A percentile compares a stretch with the other conserved stretches of the same genome.
phyloP scores from a whole-genome alignment of 1,140 invertebrate species.

The Elymnias hypermnestra region DNA sequence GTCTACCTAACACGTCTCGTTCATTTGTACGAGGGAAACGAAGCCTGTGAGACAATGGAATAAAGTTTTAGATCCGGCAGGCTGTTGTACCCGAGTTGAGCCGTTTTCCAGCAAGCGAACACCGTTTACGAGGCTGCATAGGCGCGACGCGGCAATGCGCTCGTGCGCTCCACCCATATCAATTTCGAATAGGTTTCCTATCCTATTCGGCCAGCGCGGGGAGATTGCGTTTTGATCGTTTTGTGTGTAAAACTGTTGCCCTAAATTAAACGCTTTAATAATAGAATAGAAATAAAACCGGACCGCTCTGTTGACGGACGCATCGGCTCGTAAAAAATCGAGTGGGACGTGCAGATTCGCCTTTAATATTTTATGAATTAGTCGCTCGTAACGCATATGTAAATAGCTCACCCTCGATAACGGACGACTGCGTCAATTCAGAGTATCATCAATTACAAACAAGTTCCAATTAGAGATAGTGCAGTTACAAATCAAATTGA shows the following conservation, averaged over 20 bases:
- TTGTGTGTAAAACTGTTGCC: constrained; percentile 72
- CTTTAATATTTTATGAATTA: constrained; percentile 62
- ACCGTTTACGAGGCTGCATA: constrained; percentile 69
- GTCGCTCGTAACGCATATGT: constrained; percentile 35
- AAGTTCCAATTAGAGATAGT: constrained; percentile 62
- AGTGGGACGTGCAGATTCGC: constrained; percentile 28
- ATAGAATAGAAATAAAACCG: constrained; percentile 71
- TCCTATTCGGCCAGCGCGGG: constrained; percentile 58
- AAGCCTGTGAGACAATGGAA: constrained; percentile 23
- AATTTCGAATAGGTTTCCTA: constrained; percentile 74
- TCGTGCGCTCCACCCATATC: constrained; percentile 69
- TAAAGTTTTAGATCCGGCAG: constrained; percentile 33
- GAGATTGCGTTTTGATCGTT: constrained; percentile 73
- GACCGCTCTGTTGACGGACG: constrained; percentile 50
- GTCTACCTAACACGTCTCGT: constrained; percentile 54
- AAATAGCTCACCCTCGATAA: constrained; percentile 27
- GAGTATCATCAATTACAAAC: constrained; percentile 39
- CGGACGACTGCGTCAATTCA: constrained; percentile 32
- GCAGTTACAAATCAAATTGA: constrained; percentile 66
- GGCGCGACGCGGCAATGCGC: constrained; percentile 60
- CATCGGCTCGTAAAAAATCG: constrained; percentile 39
- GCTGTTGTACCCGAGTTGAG: constrained; percentile 21
- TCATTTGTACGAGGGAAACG: constrained; percentile 14
- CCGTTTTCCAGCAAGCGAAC: constrained; percentile 35
- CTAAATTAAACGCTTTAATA: constrained; percentile 74